phyloP scores from a whole-genome alignment of 2,113 vertebrate species.

The Hippocampus abdominalis region DNA sequence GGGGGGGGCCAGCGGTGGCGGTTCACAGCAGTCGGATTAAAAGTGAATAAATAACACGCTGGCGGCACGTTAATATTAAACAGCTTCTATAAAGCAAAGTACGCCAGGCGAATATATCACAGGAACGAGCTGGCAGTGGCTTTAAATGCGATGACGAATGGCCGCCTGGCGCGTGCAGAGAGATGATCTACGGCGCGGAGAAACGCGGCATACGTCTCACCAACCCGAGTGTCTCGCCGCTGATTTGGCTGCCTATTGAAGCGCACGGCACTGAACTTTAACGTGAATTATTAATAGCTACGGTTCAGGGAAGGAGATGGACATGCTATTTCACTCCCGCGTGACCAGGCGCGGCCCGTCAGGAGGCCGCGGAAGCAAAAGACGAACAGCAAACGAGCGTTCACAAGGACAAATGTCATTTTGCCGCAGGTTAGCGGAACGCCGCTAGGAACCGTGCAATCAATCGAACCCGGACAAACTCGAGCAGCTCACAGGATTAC shows the following conservation, averaged over 20 bases:
- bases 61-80: conserved; percentile 53
- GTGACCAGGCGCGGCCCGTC: conserved; percentile 40
- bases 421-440: neutral
- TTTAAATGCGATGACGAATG: conserved; percentile 58
- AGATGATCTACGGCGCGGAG: conserved; percentile 30
- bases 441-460: neutral
- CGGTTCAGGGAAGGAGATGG: conserved; percentile 51
- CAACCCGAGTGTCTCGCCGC: conserved; percentile 52
- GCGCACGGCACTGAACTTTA: conserved; percentile 70
- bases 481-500: too few relatives aligned
- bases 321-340: conserved; percentile 64
- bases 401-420: neutral
- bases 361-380: conserved; percentile 13
- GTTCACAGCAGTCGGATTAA: conserved; percentile 31
- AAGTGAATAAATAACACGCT: conserved; percentile 49
- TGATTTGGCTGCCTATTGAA: conserved; percentile 71
- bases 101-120: conserved; percentile 43
- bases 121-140: neutral
- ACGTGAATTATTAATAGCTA: conserved; percentile 73
- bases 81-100: conserved; percentile 39
- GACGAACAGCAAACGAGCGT: neutral
- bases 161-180: conserved; percentile 18
- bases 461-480: neutral
- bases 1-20: neutral
- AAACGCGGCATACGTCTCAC: conserved; percentile 53